Percentiles rank a stretch among this genome's conserved stretches.
Conservation (phyloP, 1,140 invertebrate species). For the Ceratina calcarata region DNA sequence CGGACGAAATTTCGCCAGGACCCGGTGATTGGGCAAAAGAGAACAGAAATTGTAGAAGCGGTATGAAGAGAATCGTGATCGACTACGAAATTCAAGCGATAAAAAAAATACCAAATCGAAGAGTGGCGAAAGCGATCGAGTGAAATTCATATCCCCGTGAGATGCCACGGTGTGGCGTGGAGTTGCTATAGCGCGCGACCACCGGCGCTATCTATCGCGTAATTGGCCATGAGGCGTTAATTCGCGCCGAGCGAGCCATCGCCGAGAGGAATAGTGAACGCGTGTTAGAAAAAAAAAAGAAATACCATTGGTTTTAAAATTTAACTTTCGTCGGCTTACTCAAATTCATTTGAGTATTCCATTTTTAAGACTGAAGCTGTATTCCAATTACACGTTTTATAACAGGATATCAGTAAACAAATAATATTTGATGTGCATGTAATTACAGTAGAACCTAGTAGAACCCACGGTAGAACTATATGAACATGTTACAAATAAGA, state of each 20-base stretch:
- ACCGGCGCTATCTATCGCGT: background rate
- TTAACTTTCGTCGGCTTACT: too few species aligned
- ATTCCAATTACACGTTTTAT: too few species aligned
- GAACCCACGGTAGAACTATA: too few species aligned
- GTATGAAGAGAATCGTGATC: slow-evolving; percentile 6
- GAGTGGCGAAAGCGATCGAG: background rate
- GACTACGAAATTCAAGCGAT: slow-evolving; percentile 2
- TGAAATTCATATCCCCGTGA: slow-evolving; percentile 25
- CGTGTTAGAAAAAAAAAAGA: background rate
- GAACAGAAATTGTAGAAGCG: background rate
- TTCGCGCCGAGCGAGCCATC: slow-evolving; percentile 25
- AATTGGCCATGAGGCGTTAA: slow-evolving; percentile 29
- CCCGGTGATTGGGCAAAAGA: background rate
- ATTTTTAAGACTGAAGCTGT: too few species aligned
- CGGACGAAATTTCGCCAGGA: too few species aligned
- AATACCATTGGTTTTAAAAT: too few species aligned
- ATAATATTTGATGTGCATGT: too few species aligned
- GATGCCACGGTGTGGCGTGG: background rate
- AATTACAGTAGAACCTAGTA: too few species aligned
- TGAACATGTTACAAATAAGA: too few species aligned
- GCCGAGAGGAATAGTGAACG: background rate
- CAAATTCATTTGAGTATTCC: too few species aligned
- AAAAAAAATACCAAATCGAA: slow-evolving; percentile 17
- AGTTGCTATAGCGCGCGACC: background rate
- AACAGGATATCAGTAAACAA: too few species aligned